These are phyloP conservation scores for Vidua chalybeata DNA, from an alignment of 2,113 vertebrate genomes.

Conservation along the genomic window DNA sequence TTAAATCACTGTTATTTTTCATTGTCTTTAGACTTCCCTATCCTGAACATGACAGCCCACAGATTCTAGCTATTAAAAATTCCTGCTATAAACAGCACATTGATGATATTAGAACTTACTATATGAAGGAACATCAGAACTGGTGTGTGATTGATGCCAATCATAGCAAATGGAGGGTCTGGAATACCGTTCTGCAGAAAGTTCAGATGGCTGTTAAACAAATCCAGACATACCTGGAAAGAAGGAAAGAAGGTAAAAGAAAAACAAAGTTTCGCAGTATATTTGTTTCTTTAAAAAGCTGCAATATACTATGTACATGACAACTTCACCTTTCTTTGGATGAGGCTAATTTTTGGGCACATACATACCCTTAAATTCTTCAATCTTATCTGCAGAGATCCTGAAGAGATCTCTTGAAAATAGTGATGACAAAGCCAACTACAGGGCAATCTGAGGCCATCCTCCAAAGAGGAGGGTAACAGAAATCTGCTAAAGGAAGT, in stretches of 20 bases:
- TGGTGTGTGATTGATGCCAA: conserved; percentile 81
- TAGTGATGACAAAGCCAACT: background rate
- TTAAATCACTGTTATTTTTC: background rate
- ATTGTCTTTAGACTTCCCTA: conserved; percentile 66
- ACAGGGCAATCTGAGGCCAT: background rate
- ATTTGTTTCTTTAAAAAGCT: background rate
- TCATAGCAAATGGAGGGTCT: conserved; percentile 91
- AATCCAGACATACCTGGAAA: conserved; percentile 85
- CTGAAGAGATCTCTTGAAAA: background rate
- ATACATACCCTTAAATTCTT: background rate
- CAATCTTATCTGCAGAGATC: background rate
- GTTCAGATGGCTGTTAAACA: conserved; percentile 75
- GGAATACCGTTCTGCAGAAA: conserved; percentile 77
- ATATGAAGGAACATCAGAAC: conserved; percentile 84
- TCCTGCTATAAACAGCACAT: conserved; percentile 79
- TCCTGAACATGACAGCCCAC: conserved; percentile 80
- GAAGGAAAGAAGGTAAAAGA: conserved; percentile 80
- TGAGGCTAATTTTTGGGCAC: background rate
- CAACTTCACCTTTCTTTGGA: background rate
- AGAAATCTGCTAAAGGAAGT: background rate
- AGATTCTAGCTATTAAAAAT: conserved; percentile 80
- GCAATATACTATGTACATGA: background rate
- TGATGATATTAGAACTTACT: conserved; percentile 75
- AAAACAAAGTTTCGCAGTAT: background rate
- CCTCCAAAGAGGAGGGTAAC: background rate